Conservation (phyloP, 35 echinoderm and acorn worm genomes). For the Ophiothrix spiculata region DNA sequence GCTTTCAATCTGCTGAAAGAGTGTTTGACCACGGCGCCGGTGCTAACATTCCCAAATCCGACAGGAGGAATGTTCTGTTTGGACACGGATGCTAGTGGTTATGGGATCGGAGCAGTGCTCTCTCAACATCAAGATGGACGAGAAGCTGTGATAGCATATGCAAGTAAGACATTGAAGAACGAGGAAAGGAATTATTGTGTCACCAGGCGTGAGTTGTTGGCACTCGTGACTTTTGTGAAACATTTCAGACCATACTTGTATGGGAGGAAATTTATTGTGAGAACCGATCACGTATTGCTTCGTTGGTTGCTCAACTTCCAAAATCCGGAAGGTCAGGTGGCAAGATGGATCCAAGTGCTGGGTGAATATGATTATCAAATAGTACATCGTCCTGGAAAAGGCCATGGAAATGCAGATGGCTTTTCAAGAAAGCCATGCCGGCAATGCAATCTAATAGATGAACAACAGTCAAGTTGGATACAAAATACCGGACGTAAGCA, state of each 20-base stretch:
- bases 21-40: constrained; percentile 13
- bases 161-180: constrained; percentile 4
- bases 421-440: background rate
- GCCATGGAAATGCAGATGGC: constrained; percentile 42
- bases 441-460: background rate
- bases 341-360: constrained; percentile 32
- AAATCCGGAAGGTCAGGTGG: constrained; percentile 42
- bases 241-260: constrained; percentile 41
- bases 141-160: constrained; percentile 9
- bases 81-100: constrained; percentile 23
- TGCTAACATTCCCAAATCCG: constrained; percentile 29
- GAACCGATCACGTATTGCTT: constrained; percentile 14
- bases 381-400: constrained; percentile 23
- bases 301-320: constrained; percentile 43
- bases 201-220: constrained; percentile 21
- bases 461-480: background rate
- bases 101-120: constrained; percentile 36
- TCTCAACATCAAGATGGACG: constrained; percentile 26
- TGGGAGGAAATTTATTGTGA: constrained; percentile 18
- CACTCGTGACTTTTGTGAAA: constrained; percentile 16
- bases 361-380: constrained; percentile 22
- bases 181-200: constrained; percentile 33
- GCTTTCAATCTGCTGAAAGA: constrained; percentile 35
- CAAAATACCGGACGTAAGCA: background rate
- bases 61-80: background rate